Evolutionary conservation across 2,797 vertebrate species (phyloP).

Genomic region (Platalea minor): DNA sequence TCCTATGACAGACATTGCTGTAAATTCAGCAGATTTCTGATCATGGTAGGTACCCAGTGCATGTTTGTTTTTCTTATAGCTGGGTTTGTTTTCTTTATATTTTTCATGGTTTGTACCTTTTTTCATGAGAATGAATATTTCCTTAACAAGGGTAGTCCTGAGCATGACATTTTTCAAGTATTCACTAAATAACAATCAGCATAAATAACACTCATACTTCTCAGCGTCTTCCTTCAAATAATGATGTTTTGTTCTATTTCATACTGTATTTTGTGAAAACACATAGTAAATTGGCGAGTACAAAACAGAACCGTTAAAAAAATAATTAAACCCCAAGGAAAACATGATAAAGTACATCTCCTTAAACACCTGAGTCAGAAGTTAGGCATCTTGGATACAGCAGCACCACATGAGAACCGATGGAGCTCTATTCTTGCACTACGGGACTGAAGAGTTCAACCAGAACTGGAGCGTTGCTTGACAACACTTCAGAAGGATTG

Average conservation of each 20-base stretch:
- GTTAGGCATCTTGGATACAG: not conserved
- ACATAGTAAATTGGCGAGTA: not conserved
- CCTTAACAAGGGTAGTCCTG: not conserved
- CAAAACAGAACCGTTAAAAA: not conserved
- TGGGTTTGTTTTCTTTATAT: not conserved
- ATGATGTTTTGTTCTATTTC: not conserved
- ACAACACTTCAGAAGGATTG: not conserved
- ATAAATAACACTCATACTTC: not conserved
- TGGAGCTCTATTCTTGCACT: not conserved
- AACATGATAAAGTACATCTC: not conserved
- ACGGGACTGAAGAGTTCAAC: not conserved
- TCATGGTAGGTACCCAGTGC: not conserved
- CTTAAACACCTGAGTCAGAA: not conserved
- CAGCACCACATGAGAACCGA: not conserved
- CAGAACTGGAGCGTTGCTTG: not conserved
- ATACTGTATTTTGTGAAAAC: not conserved
- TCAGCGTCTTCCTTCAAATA: not conserved
- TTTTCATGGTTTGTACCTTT: not conserved
- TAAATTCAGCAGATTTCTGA: conserved; percentile 15
- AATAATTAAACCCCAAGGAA: not conserved
- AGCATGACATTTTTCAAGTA: not conserved
- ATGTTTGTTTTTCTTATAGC: not conserved
- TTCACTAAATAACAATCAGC: not conserved
- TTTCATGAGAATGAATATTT: not conserved
- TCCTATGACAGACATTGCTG: not conserved